Base-by-base conservation (phyloP, 2,888 invertebrate species). In the Tetranychus truncatus region DNA sequence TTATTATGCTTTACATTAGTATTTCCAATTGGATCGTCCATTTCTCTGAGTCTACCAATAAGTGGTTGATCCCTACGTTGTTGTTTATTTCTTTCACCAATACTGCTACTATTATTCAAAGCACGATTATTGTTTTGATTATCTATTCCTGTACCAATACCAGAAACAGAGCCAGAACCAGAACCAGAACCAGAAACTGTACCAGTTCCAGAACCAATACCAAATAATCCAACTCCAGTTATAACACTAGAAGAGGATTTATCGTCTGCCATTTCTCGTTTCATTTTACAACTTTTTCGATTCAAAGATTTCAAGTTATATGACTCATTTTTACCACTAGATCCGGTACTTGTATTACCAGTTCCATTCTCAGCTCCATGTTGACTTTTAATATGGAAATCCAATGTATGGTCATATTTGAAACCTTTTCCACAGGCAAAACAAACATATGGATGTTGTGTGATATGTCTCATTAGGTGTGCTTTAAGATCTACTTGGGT, bases 311-410 rank as follows among this genome's bases (percentile, higher is more conserved):
- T 72, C 45, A 44, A 45, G n/a, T 34, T 45, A 72, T 8, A 72
- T n/a, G 34, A 45, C 15, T 34, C 44, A 45, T 34, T 72, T 72
- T 18, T 24, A 15, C 15, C 24, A 24, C 45, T 44, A 45, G 45
- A 8, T 72, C 45, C 45, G 5, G 45, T 24, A 45, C 44, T 45
- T 24, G 15, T 45, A 18, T 8, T 45, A 45, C 45, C 45, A 45
- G 34, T 20, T 45, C 65, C 55, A 34, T 73, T 72, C 45, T 74
- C 75, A 45, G 71, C 74, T 46, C 74, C 75, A 72, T 78, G 78
- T 24, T 77, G 77, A n/a, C 76, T 75, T 67, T 78, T 78, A 7
- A 76, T 76, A 72, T 78, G 78, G 73, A 78, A 78, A 65, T 76
- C 74, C 21, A 78, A 73, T 15, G 75, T 75, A 71, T 78, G 78